Evolutionary conservation across 2,797 vertebrate genomes (phyloP).

Genomic region (Phataginus tricuspis): DNA sequence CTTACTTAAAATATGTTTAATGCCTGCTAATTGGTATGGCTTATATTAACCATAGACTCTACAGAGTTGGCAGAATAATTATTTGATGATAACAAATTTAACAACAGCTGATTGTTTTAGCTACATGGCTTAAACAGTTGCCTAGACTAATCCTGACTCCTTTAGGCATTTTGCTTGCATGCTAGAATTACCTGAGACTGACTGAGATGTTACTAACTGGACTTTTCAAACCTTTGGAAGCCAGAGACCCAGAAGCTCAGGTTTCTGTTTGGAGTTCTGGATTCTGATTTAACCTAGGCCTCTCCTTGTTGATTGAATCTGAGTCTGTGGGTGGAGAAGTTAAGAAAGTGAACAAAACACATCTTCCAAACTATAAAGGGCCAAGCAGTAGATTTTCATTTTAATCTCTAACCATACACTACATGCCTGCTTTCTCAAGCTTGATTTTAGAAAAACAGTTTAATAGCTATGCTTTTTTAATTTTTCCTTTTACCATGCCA

Average conservation of each 20-base stretch:
- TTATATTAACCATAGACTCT: not conserved
- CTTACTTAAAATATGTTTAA: not conserved
- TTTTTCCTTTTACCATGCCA: not conserved
- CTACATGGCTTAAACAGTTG: not conserved
- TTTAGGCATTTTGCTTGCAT: not conserved
- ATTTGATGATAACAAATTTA: not conserved
- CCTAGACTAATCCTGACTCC: not conserved
- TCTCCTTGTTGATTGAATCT: not conserved
- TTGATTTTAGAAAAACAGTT: not conserved
- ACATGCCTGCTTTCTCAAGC: not conserved
- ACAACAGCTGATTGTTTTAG: not conserved
- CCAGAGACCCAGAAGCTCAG: not conserved
- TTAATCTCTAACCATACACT: not conserved
- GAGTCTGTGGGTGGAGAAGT: not conserved
- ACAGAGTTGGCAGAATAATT: constrained; percentile 34
- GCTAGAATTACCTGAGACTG: not conserved
- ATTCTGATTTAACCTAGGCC: not conserved
- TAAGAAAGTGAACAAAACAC: not conserved
- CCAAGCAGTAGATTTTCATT: not conserved
- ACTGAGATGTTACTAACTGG: not conserved
- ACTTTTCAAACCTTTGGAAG: not conserved
- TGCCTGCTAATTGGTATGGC: not conserved
- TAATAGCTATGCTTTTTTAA: not conserved
- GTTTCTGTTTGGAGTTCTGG: not conserved
- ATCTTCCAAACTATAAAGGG: not conserved